Percentiles rank a stretch among this genome's conserved stretches.
Conservation (phyloP, 2,888 invertebrate genomes). For the Chironomus tentans region DNA sequence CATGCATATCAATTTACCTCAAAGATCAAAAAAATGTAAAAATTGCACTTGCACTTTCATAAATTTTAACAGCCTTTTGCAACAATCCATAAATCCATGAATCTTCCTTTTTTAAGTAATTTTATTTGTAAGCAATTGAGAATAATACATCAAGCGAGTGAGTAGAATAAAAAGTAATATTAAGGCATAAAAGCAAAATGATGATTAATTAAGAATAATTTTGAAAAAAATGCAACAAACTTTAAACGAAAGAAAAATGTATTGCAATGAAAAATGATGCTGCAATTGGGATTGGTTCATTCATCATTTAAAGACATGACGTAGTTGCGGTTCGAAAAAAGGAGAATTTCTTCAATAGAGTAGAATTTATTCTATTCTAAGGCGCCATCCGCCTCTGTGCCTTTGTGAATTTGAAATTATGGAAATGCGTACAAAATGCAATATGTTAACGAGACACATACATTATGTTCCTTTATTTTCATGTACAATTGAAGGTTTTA, state of each 20-base stretch:
- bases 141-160: no score
- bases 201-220: constrained; percentile 19
- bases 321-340: neutral
- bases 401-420: no score
- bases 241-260: neutral
- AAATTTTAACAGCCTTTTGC: neutral
- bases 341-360: neutral
- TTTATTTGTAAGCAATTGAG: no score
- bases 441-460: no score
- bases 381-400: constrained; percentile 10
- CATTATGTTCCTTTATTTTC: no score
- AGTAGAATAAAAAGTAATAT: neutral
- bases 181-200: neutral
- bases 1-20: no score
- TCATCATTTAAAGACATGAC: neutral
- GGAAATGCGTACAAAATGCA: no score
- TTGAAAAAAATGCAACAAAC: neutral
- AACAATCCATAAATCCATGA: neutral
- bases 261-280: neutral
- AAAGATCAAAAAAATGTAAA: no score
- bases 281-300: neutral
- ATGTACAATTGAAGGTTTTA: no score
- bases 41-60: neutral
- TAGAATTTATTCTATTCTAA: neutral
- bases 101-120: neutral